Percentiles rank a stretch among this genome's conserved stretches.
phyloP scores from a whole-genome alignment of 1,140 invertebrate genomes.

The Drosophila arizonae region DNA sequence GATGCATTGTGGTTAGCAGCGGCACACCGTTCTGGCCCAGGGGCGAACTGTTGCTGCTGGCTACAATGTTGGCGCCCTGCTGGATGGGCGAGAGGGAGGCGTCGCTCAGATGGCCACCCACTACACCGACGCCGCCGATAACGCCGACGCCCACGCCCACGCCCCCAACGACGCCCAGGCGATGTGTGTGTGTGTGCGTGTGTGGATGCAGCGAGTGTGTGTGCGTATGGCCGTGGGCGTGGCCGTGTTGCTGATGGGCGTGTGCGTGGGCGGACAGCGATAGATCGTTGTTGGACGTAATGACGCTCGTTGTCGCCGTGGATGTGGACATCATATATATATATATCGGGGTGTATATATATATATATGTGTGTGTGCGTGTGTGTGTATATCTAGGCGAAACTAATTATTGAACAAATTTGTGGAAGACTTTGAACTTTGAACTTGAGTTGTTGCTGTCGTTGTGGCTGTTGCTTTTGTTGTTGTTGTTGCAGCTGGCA shows the following conservation, averaged over 20 bases:
- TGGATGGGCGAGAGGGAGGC: conserved; percentile 72
- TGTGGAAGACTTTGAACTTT: conserved; percentile 31
- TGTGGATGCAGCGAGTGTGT: conserved; percentile 47
- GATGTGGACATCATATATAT: conserved; percentile 73
- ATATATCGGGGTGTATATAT: conserved; percentile 28
- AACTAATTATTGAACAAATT: conserved; percentile 36
- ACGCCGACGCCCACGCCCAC: conserved; percentile 48
- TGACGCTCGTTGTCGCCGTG: conserved; percentile 77
- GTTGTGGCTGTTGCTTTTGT: conserved; percentile 37
- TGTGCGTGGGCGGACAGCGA: conserved; percentile 64
- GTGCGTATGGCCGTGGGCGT: conserved; percentile 19
- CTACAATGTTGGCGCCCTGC: conserved; percentile 61
- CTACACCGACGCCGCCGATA: conserved; percentile 20
- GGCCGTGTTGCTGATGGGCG: conserved; percentile 32
- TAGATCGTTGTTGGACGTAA: conserved; percentile 81
- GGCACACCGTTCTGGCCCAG: conserved; percentile 74
- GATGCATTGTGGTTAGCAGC: conserved; percentile 74
- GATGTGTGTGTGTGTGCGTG: conserved; percentile 32
- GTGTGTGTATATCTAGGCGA: conserved; percentile 47
- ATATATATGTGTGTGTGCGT: background rate
- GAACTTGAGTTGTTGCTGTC: conserved; percentile 34
- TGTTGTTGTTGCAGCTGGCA: conserved; percentile 28
- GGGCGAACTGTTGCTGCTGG: conserved; percentile 58
- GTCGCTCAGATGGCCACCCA: conserved; percentile 65
- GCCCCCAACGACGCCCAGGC: conserved; percentile 22